Evolutionary conservation across 2,113 vertebrate species (phyloP).

Genomic region (Pollimyrus isidori): DNA sequence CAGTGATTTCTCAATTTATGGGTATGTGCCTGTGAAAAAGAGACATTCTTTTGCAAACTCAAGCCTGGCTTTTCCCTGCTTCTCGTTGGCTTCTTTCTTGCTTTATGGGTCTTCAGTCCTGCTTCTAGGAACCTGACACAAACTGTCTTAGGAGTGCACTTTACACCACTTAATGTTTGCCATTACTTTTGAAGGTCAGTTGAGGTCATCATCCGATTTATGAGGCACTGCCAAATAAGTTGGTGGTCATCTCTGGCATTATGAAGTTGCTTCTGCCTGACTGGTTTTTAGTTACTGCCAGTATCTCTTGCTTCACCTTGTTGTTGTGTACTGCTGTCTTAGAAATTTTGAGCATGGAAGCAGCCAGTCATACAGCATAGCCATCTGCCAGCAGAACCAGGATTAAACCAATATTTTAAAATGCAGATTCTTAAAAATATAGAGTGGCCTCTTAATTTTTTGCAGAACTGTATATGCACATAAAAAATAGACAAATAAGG

Average conservation of each 20-base stretch:
- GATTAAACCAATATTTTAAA: neutral
- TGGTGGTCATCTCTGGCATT: neutral
- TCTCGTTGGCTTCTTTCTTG: neutral
- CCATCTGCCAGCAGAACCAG: neutral
- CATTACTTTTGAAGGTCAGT: neutral
- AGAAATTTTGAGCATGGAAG: neutral
- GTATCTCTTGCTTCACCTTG: neutral
- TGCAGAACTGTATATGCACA: neutral
- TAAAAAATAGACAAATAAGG: neutral
- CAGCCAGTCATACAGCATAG: neutral
- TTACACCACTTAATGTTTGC: neutral
- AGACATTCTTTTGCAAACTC: neutral
- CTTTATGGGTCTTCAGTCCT: neutral
- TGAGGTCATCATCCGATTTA: neutral
- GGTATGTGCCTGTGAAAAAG: neutral
- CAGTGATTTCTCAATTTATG: neutral
- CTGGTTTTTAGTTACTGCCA: no score
- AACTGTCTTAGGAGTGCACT: neutral
- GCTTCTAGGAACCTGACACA: neutral
- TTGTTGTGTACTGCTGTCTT: neutral
- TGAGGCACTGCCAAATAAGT: neutral
- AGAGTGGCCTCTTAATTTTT: neutral
- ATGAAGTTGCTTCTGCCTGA: neutral
- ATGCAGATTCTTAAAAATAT: neutral
- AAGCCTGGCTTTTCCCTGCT: neutral